Conservation (phyloP, 2,113 vertebrate genomes). For the Aleadryas rufinucha region DNA sequence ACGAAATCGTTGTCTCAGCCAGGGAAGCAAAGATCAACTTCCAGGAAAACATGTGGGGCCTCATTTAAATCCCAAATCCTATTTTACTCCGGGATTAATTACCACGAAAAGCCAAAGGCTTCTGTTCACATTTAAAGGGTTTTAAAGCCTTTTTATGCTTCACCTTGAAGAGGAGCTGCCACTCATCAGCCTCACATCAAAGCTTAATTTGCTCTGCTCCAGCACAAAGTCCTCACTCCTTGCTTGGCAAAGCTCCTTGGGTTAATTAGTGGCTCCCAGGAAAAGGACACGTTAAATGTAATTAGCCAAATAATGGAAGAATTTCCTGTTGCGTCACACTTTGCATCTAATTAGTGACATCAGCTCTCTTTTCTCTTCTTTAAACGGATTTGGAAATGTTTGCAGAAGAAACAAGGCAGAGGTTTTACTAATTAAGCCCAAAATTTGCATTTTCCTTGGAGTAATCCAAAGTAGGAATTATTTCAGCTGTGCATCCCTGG, state of each 20-base stretch:
- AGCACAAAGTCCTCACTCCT: neutral
- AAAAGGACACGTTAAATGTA: constrained; percentile 6
- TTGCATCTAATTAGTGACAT: neutral
- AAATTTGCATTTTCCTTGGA: neutral
- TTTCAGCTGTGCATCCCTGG: neutral
- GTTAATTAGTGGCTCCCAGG: constrained; percentile 36
- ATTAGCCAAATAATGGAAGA: neutral
- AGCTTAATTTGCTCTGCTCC: constrained; percentile 16
- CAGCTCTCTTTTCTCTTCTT: neutral
- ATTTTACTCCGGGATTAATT: constrained; percentile 5
- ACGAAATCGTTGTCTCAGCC: neutral
- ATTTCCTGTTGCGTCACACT: neutral
- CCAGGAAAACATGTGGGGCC: neutral
- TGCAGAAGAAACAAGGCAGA: neutral
- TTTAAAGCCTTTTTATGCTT: constrained; percentile 10
- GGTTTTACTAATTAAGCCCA: neutral
- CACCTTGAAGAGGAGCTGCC: constrained; percentile 48
- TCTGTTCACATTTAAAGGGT: neutral
- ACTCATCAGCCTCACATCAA: neutral
- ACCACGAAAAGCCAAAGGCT: constrained; percentile 18
- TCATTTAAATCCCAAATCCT: constrained; percentile 5
- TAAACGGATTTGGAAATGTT: neutral
- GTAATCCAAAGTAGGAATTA: neutral
- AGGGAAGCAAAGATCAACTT: neutral
- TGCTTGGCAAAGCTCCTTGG: neutral